phyloP scores from a whole-genome alignment of 2,113 vertebrate species.

The Seriola rivoliana region DNA sequence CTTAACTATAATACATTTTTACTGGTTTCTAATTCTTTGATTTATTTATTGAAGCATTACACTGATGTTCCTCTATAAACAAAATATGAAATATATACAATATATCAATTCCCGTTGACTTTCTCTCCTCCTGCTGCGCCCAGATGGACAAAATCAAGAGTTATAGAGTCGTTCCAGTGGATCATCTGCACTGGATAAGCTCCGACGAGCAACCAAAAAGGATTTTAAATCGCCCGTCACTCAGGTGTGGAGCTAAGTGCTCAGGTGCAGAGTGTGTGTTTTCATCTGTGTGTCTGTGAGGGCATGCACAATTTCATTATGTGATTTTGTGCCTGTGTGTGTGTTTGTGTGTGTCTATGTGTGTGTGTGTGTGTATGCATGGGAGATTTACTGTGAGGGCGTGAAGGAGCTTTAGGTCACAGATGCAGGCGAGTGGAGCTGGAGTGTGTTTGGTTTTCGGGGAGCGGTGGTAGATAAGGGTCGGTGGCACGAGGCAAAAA shows the following conservation, averaged over 20 bases:
- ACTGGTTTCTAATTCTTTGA: background rate
- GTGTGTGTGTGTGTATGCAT: background rate
- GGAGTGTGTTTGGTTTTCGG: constrained; percentile 24
- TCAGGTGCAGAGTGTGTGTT: constrained; percentile 29
- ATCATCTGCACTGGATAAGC: constrained; percentile 50
- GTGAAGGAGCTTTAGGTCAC: constrained; percentile 40
- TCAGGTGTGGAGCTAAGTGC: constrained; percentile 31
- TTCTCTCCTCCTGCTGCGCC: constrained; percentile 5
- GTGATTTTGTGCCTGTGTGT: background rate
- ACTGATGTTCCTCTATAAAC: background rate
- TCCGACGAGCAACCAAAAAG: constrained; percentile 37
- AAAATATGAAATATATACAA: background rate
- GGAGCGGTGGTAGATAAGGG: constrained; percentile 7
- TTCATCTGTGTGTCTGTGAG: constrained; percentile 13
- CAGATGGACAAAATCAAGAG: constrained; percentile 40
- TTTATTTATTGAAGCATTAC: background rate
- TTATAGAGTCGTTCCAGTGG: constrained; percentile 35
- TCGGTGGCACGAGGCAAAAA: constrained; percentile 12
- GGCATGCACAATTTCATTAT: constrained; percentile 37
- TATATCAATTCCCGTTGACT: no score
- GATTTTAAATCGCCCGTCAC: constrained; percentile 41
- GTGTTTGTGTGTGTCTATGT: background rate
- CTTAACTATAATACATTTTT: background rate
- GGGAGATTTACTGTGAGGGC: constrained; percentile 4
- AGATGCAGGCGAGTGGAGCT: constrained; percentile 32